Evolutionary conservation across 2,113 vertebrate genomes (phyloP).

Genomic region (Etheostoma spectabile): DNA sequence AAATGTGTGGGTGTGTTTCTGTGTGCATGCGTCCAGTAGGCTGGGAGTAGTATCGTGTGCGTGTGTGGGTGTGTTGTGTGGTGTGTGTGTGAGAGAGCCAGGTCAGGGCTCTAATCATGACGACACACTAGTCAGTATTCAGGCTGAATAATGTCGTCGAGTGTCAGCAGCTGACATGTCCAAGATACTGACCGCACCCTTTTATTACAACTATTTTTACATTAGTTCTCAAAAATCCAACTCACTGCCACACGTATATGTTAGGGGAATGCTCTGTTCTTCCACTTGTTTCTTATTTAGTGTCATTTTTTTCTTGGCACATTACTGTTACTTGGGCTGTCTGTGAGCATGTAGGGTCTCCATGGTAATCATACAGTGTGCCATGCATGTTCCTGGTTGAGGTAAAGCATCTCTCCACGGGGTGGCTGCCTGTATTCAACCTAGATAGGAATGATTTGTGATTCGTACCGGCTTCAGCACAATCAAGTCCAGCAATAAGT

Average conservation of each 20-base stretch:
- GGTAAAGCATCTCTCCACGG: constrained; percentile 63
- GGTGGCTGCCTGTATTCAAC: constrained; percentile 61
- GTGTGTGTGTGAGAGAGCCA: constrained; percentile 53
- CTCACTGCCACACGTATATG: constrained; percentile 12
- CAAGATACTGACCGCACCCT: not conserved
- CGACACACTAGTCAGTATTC: constrained; percentile 26
- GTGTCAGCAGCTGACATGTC: constrained; percentile 15
- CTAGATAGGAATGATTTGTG: too few species aligned
- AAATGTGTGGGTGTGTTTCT: constrained; percentile 3
- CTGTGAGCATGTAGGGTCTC: constrained; percentile 59
- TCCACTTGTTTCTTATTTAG: constrained; percentile 18
- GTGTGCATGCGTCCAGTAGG: constrained; percentile 63
- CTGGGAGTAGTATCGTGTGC: constrained; percentile 76
- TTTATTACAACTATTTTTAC: constrained; percentile 2
- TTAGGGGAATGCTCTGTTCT: not conserved
- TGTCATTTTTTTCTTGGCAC: constrained; percentile 21
- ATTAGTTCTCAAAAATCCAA: constrained; percentile 1
- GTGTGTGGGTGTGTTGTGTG: constrained; percentile 60
- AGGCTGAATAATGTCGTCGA: constrained; percentile 37
- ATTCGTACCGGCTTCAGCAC: constrained; percentile 62
- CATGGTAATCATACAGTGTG: constrained; percentile 73
- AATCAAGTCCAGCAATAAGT: constrained; percentile 30
- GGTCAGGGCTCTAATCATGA: not conserved
- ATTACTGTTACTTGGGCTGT: not conserved
- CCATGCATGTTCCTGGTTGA: constrained; percentile 59